These are phyloP conservation scores for Odontocerum albicorne DNA, from an alignment of 2,888 invertebrate genomes.

Conservation along the genomic window DNA sequence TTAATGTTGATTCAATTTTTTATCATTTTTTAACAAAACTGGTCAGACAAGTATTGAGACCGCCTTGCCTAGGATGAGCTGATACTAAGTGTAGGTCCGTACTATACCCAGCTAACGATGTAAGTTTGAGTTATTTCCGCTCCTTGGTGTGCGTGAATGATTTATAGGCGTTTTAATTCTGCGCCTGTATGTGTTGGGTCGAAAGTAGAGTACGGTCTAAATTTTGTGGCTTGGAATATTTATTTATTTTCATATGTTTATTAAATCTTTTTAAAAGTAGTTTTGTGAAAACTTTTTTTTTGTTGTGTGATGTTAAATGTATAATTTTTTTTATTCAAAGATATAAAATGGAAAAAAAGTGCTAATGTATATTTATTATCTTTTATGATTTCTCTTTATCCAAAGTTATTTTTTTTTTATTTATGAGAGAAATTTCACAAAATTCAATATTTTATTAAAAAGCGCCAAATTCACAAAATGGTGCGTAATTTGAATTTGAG, in stretches of 20 bases:
- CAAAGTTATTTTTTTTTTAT: too few species aligned
- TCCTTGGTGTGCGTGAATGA: conserved; percentile 12
- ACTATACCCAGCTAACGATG: conserved; percentile 1
- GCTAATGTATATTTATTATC: too few species aligned
- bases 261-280: too few species aligned
- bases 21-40: conserved; percentile 27
- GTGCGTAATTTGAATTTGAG: too few species aligned
- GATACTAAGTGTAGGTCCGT: conserved; percentile 19
- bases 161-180: conserved; percentile 9
- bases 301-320: too few species aligned
- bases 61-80: conserved; percentile 28
- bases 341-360: too few species aligned
- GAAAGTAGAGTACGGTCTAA: neutral
- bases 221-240: neutral
- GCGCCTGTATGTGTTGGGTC: neutral
- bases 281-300: too few species aligned
- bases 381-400: too few species aligned
- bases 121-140: conserved; percentile 7
- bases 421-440: too few species aligned
- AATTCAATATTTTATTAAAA: too few species aligned
- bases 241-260: neutral
- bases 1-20: conserved; percentile 27
- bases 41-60: conserved; percentile 32
- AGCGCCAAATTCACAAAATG: too few species aligned
- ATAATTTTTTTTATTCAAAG: too few species aligned